phyloP scores from a whole-genome alignment of 2,888 invertebrate genomes.

The Euplexia lucipara region DNA sequence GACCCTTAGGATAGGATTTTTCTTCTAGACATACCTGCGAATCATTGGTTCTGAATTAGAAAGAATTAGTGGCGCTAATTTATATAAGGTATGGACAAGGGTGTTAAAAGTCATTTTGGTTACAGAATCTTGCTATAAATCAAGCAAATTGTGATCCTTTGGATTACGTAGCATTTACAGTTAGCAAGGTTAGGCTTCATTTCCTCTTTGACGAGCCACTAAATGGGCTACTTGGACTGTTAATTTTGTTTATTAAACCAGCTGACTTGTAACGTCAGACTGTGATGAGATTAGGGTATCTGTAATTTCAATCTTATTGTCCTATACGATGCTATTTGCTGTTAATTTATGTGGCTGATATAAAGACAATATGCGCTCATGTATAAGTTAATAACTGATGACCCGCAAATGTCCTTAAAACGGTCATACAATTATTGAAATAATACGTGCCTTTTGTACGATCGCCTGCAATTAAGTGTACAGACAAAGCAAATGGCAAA shows the following conservation, averaged over 20 bases:
- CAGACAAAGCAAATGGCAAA: constrained; percentile 11
- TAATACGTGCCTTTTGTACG: constrained; percentile 13
- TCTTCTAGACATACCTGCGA: too few species aligned
- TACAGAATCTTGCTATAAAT: constrained; percentile 10
- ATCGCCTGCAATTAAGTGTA: neutral
- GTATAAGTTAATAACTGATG: constrained; percentile 3
- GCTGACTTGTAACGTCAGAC: neutral
- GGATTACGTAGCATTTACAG: constrained; percentile 6
- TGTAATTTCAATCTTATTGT: constrained; percentile 7
- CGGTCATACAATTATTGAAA: neutral
- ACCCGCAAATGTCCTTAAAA: constrained; percentile 4
- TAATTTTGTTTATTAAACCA: constrained; percentile 2
- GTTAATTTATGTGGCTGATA: too few species aligned
- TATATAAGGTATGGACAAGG: neutral
- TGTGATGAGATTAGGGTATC: neutral
- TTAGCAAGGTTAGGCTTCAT: constrained; percentile 12
- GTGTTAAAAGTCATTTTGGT: neutral
- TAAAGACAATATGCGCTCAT: neutral
- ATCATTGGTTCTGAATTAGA: too few species aligned
- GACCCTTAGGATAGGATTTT: too few species aligned
- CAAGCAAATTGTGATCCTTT: neutral
- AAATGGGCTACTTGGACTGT: constrained; percentile 13
- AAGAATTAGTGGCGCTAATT: neutral
- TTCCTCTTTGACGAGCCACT: constrained; percentile 6
- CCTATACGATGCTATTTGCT: neutral